Conservation (phyloP, 2,888 invertebrate species). For the Pterostichus madidus region DNA sequence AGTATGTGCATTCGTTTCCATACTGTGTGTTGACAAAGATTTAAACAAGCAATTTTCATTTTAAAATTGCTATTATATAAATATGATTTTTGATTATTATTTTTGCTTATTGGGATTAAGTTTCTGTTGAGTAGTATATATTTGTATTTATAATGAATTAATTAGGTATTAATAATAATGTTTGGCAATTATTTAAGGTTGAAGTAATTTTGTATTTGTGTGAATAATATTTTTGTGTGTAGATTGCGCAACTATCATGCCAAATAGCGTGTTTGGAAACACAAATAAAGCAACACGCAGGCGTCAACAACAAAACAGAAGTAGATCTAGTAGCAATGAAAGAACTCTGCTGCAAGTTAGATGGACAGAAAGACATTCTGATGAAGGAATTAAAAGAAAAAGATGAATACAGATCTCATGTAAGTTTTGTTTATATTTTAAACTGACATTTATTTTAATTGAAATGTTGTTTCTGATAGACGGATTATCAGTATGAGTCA, state of each 20-base stretch:
- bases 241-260: slow-evolving; percentile 75
- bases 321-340: slow-evolving; percentile 81
- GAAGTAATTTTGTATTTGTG: no score
- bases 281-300: slow-evolving; percentile 81
- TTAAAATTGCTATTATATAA: no score
- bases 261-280: slow-evolving; percentile 83
- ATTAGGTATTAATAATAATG: no score
- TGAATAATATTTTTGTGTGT: neutral
- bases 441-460: slow-evolving; percentile 19
- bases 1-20: no score
- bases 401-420: slow-evolving; percentile 76
- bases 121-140: neutral
- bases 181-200: no score
- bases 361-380: slow-evolving; percentile 84
- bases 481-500: slow-evolving; percentile 47
- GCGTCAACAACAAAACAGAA: slow-evolving; percentile 81
- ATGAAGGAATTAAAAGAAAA: slow-evolving; percentile 79
- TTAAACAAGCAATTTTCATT: no score
- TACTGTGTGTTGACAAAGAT: no score
- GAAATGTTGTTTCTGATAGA: slow-evolving; percentile 36
- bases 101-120: no score
- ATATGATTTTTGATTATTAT: no score
- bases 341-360: slow-evolving; percentile 82
- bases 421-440: slow-evolving; percentile 71
- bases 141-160: neutral